Conservation (phyloP, 2,888 invertebrate genomes). For the Drosophila leonis region DNA sequence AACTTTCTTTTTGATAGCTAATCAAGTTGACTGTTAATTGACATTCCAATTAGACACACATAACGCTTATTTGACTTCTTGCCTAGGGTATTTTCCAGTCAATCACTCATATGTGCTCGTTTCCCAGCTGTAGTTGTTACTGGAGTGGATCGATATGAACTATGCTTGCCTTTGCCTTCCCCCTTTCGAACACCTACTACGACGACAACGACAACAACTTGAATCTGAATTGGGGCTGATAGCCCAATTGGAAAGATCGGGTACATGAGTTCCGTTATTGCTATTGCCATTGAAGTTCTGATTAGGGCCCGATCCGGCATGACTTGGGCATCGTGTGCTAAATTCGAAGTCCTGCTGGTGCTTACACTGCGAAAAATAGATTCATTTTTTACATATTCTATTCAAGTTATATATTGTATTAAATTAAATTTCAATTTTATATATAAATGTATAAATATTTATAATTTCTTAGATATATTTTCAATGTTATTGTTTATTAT, state of each 20-base stretch:
- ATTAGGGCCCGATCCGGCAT: conserved; percentile 41
- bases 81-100: conserved; percentile 1
- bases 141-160: conserved; percentile 49
- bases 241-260: conserved; percentile 68
- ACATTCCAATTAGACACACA: background rate
- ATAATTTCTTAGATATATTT: background rate
- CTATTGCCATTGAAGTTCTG: conserved; percentile 44
- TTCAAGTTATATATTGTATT: too few species aligned
- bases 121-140: conserved; percentile 10
- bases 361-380: conserved; percentile 14
- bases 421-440: too few species aligned
- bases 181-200: conserved; percentile 49
- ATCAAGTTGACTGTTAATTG: too few species aligned
- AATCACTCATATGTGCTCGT: background rate
- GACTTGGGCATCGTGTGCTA: conserved; percentile 36
- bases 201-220: background rate
- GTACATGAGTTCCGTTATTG: conserved; percentile 77
- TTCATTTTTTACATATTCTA: background rate
- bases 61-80: background rate
- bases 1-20: background rate
- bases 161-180: conserved; percentile 34
- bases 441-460: too few species aligned
- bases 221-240: conserved; percentile 48
- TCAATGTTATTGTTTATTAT: background rate
- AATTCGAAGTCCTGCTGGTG: conserved; percentile 16